Conservation (phyloP, 2,888 invertebrate species). For the Leucophenga montana region DNA sequence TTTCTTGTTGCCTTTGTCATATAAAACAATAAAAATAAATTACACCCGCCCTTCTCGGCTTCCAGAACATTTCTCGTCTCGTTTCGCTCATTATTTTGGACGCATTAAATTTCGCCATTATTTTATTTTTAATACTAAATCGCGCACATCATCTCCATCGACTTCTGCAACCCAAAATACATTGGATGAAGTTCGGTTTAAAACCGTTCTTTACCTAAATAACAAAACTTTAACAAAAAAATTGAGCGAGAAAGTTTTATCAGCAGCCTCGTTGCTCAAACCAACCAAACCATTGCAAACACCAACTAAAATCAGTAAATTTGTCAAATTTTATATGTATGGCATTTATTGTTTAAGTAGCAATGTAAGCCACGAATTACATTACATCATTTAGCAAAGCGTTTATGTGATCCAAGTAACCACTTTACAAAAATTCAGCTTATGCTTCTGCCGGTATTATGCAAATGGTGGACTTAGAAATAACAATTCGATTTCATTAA, state of each 20-base stretch:
- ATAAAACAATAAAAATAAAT: conserved; percentile 25
- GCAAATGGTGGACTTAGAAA: too few species aligned
- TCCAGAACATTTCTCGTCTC: not conserved
- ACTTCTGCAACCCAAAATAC: not conserved
- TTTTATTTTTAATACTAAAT: conserved; percentile 6
- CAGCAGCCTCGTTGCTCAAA: not conserved
- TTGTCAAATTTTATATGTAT: too few species aligned
- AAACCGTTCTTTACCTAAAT: not conserved
- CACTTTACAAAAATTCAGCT: too few species aligned
- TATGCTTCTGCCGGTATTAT: too few species aligned
- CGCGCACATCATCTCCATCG: not conserved
- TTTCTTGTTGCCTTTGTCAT: conserved; percentile 14
- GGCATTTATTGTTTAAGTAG: too few species aligned
- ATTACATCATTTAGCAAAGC: too few species aligned
- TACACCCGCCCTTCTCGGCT: not conserved
- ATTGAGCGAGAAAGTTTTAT: not conserved
- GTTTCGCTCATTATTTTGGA: conserved; percentile 8
- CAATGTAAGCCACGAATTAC: too few species aligned
- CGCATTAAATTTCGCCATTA: conserved; percentile 9
- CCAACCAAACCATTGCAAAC: too few species aligned
- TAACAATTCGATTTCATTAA: too few species aligned
- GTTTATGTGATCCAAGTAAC: too few species aligned
- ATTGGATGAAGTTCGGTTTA: not conserved
- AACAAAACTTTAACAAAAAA: conserved; percentile 1
- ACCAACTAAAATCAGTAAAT: too few species aligned